phyloP scores from a whole-genome alignment of 2,888 invertebrate species.

The Heliothis peltigera region DNA sequence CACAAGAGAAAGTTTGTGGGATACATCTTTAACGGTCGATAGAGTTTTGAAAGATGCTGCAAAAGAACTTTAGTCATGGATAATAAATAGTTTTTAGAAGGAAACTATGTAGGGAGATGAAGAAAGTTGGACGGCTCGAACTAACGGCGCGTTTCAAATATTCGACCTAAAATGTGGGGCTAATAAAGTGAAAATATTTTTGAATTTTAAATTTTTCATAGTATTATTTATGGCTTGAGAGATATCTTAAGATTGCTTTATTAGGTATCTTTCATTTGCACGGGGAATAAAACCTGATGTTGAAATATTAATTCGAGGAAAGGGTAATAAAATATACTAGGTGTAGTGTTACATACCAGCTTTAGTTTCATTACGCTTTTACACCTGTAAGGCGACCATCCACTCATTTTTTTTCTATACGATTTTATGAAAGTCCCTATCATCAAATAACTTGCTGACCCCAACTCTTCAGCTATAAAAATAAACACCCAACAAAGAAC shows the following conservation, averaged over 20 bases:
- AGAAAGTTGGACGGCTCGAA: slow-evolving; percentile 61
- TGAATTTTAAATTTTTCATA: neutral
- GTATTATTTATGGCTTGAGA: no score
- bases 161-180: slow-evolving; percentile 12
- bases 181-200: slow-evolving; percentile 30
- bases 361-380: no score
- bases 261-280: no score
- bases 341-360: no score
- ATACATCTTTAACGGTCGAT: slow-evolving; percentile 83
- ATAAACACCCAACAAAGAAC: neutral
- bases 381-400: no score
- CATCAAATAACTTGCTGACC: neutral
- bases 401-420: no score
- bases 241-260: no score
- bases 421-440: neutral
- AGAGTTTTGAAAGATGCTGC: slow-evolving; percentile 75
- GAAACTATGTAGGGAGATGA: slow-evolving; percentile 67
- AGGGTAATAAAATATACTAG: no score
- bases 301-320: no score
- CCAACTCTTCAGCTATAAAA: neutral
- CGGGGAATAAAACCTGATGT: no score
- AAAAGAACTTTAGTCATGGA: slow-evolving; percentile 69
- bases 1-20: slow-evolving; percentile 67
- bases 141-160: slow-evolving; percentile 39
- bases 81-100: slow-evolving; percentile 71